These are phyloP conservation scores for Pseudochromis fuscus DNA, from an alignment of 2,797 vertebrate genomes.

Conservation along the genomic window DNA sequence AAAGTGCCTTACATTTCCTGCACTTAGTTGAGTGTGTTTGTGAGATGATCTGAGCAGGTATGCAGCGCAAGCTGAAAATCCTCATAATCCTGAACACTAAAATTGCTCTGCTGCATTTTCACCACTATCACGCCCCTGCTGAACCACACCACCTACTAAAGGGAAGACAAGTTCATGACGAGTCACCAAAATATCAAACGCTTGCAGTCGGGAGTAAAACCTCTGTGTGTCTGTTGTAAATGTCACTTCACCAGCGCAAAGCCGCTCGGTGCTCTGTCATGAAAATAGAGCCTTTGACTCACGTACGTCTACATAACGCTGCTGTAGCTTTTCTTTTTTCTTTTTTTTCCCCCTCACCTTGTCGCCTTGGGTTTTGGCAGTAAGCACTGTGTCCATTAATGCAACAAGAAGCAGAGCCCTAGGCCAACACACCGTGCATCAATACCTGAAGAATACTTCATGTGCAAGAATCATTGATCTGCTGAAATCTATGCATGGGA, in stretches of 20 bases:
- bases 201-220: slow-evolving; percentile 31
- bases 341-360: neutral
- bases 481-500: slow-evolving; percentile 62
- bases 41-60: slow-evolving; percentile 13
- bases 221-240: slow-evolving; percentile 47
- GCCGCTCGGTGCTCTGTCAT: slow-evolving; percentile 36
- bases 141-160: slow-evolving; percentile 34
- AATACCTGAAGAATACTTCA: slow-evolving; percentile 71
- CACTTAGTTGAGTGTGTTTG: neutral
- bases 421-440: slow-evolving; percentile 45
- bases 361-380: slow-evolving; percentile 42
- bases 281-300: slow-evolving; percentile 50
- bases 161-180: slow-evolving; percentile 53
- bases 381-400: slow-evolving; percentile 26
- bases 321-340: slow-evolving; percentile 8
- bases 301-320: neutral
- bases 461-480: slow-evolving; percentile 63
- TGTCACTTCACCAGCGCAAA: slow-evolving; percentile 41
- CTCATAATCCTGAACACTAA: slow-evolving; percentile 33
- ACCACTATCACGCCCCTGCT: slow-evolving; percentile 1
- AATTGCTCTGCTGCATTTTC: slow-evolving; percentile 38
- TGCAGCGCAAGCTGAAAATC: slow-evolving; percentile 17
- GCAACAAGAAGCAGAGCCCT: slow-evolving; percentile 30
- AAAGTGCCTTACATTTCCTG: slow-evolving; percentile 11
- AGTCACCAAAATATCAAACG: slow-evolving; percentile 57